A percentile compares a stretch with the other conserved stretches of the same genome.
Conservation (phyloP, 2,113 vertebrate genomes). For the Paradoxurus hermaphroditus region DNA sequence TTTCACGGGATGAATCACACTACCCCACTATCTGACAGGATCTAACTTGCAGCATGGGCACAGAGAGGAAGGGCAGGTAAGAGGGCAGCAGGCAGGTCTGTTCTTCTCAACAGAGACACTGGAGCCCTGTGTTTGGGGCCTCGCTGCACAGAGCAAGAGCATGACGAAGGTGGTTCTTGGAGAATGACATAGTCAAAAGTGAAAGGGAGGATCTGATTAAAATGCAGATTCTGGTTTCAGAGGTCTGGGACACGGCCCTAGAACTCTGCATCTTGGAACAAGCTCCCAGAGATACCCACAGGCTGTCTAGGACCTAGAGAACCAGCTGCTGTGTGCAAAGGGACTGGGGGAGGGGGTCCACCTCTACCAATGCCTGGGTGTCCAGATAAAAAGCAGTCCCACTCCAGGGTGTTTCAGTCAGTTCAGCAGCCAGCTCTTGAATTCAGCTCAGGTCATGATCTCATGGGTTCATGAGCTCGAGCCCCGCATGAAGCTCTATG, state of each 20-base stretch:
- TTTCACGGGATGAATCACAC: not conserved
- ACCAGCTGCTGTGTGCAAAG: fast-evolving
- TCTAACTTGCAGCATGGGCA: not conserved
- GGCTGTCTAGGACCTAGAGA: not conserved
- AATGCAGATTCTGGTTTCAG: not conserved
- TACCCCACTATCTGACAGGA: not conserved
- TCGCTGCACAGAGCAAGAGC: fast-evolving
- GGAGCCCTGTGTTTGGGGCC: not conserved
- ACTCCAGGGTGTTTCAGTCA: too few species aligned
- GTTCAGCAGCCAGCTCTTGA: too few species aligned
- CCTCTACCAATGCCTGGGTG: fast-evolving
- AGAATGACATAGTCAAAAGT: not conserved
- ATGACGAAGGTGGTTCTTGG: fast-evolving
- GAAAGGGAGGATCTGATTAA: not conserved
- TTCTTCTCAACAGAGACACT: not conserved
- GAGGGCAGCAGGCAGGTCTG: not conserved
- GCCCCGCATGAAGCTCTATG: too few species aligned
- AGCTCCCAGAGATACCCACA: not conserved
- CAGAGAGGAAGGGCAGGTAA: too few species aligned
- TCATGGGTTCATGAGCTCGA: too few species aligned
- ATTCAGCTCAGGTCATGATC: too few species aligned
- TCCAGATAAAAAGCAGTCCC: not conserved
- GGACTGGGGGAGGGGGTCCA: fast-evolving
- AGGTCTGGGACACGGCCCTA: not conserved
- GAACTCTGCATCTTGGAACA: not conserved